Percentiles rank a stretch among this genome's conserved stretches.
Conservation (phyloP, 2,113 vertebrate species). For the Tretioscincus oriximinensis region DNA sequence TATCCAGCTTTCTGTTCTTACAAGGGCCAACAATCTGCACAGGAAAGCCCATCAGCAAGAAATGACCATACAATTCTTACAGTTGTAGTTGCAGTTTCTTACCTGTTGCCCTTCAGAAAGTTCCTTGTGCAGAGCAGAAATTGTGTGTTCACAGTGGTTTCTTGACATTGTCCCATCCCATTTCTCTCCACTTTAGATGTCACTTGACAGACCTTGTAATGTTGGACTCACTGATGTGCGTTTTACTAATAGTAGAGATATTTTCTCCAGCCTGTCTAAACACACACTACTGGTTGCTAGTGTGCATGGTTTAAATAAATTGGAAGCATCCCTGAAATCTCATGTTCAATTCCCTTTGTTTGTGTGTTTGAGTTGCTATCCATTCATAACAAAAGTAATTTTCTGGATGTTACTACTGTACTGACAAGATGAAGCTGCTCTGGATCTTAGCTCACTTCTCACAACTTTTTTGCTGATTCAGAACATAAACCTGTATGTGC, state of each 20-base stretch:
- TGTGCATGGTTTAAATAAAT: not conserved
- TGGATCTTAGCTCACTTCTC: conserved; percentile 29
- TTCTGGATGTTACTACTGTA: not conserved
- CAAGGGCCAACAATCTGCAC: not conserved
- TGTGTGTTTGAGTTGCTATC: not conserved
- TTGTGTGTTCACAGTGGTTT: no score
- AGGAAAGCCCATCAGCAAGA: not conserved
- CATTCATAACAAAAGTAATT: not conserved
- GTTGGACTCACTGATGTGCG: no score
- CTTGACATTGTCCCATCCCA: no score
- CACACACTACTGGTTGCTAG: not conserved
- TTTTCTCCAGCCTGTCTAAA: not conserved
- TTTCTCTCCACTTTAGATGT: no score
- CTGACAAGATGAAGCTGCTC: not conserved
- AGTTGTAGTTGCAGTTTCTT: no score
- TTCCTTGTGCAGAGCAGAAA: no score
- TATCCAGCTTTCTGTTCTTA: not conserved
- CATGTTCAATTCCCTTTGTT: not conserved
- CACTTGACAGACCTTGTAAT: no score
- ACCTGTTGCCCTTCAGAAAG: no score
- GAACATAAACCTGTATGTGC: conserved; percentile 59
- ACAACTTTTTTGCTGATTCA: conserved; percentile 60
- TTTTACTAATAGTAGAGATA: no score
- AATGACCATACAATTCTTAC: not conserved
- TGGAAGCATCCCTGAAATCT: not conserved